Evolutionary conservation across 2,888 invertebrate species (phyloP).

Genomic region (Thecophora atra): DNA sequence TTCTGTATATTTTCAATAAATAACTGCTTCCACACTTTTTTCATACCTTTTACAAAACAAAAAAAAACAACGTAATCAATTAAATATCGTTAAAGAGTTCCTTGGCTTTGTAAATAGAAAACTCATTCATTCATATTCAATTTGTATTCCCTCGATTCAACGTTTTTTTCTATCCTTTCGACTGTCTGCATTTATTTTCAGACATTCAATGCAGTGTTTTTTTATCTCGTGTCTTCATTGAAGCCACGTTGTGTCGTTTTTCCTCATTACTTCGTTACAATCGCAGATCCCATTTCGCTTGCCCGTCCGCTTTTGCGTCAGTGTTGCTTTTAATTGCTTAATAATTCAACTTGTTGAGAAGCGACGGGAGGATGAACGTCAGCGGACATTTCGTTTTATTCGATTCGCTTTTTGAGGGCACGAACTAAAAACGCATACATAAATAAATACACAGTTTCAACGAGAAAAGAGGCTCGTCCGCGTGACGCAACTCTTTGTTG

Average conservation of each 20-base stretch:
- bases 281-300: neutral
- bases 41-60: neutral
- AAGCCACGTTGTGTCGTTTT: neutral
- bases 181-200: neutral
- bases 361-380: too few relatives aligned
- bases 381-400: too few relatives aligned
- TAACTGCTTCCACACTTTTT: neutral
- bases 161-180: neutral
- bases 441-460: too few relatives aligned
- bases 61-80: neutral
- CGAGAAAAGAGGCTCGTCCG: neutral
- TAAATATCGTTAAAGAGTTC: neutral
- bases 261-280: neutral
- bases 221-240: neutral
- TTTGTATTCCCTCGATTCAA: neutral
- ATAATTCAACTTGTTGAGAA: too few relatives aligned
- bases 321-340: neutral
- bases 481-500: neutral
- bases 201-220: neutral
- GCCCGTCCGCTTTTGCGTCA: neutral
- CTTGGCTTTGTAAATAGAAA: neutral
- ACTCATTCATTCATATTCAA: neutral
- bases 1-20: too few relatives aligned
- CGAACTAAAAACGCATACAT: too few relatives aligned
- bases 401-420: too few relatives aligned